These are phyloP conservation scores for Dolichallabes microphthalmus DNA, from an alignment of 2,113 vertebrate species.

Conservation along the genomic window DNA sequence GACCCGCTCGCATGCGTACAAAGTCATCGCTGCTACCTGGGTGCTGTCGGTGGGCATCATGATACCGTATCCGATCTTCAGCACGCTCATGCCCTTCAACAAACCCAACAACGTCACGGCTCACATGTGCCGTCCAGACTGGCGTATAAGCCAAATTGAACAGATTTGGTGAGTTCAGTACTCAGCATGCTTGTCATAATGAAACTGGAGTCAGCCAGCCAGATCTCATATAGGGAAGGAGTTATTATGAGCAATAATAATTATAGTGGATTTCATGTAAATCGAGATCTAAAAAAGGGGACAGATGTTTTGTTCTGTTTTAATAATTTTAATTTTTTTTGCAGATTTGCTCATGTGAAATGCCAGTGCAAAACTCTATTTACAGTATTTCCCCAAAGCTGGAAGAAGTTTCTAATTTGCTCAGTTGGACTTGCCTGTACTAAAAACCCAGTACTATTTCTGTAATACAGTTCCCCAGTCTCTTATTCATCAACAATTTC, in stretches of 20 bases:
- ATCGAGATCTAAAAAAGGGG: neutral
- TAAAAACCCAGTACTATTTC: too few relatives aligned
- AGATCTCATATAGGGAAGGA: neutral
- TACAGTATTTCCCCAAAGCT: neutral
- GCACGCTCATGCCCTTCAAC: slow-evolving; percentile 60
- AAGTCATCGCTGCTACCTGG: slow-evolving; percentile 90
- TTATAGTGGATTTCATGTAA: neutral
- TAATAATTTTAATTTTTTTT: neutral
- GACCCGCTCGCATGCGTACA: slow-evolving; percentile 88
- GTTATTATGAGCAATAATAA: neutral
- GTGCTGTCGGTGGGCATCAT: slow-evolving; percentile 82
- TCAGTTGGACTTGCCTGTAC: neutral
- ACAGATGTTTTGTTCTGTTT: neutral
- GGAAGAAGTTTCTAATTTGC: neutral
- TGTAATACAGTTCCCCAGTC: neutral
- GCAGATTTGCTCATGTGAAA: neutral
- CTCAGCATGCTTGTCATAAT: neutral
- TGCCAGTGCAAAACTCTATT: neutral
- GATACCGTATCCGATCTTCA: slow-evolving; percentile 89
- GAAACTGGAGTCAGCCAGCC: neutral
- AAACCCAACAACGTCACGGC: slow-evolving; percentile 60
- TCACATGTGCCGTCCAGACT: slow-evolving; percentile 78
- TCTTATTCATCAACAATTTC: neutral
- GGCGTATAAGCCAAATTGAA: slow-evolving; percentile 76
- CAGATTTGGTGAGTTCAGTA: slow-evolving; percentile 82